phyloP scores from a whole-genome alignment of 2,888 invertebrate species.

The Abrostola triplasia region DNA sequence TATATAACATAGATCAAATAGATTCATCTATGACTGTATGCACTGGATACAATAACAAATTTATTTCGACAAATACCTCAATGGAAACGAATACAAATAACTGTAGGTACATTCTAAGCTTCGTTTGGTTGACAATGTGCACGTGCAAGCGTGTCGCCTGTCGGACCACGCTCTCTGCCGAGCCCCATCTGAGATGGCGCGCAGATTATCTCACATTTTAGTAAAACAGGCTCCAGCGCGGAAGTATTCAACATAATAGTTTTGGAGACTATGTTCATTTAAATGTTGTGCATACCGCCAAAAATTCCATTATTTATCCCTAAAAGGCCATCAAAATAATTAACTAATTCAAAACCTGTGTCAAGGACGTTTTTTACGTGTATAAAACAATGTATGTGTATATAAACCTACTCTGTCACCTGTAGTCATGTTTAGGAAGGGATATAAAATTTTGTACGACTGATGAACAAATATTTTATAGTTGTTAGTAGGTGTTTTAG shows the following conservation, averaged over 20 bases:
- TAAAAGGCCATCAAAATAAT: too few species aligned
- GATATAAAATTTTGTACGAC: too few species aligned
- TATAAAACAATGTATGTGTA: constrained; percentile 20
- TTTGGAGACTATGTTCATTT: constrained; percentile 33
- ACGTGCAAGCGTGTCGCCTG: constrained; percentile 70
- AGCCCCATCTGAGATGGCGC: constrained; percentile 44
- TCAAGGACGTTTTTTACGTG: neutral
- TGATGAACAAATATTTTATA: too few species aligned
- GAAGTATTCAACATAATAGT: constrained; percentile 45
- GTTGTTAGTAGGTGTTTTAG: too few species aligned
- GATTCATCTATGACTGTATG: neutral
- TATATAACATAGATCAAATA: constrained; percentile 4
- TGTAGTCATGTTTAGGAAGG: too few species aligned
- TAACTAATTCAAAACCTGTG: too few species aligned
- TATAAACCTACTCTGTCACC: too few species aligned
- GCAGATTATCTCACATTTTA: constrained; percentile 52
- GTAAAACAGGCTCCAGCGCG: constrained; percentile 37
- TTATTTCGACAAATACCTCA: constrained; percentile 23
- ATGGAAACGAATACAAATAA: constrained; percentile 70
- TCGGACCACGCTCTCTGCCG: constrained; percentile 39
- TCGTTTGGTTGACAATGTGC: constrained; percentile 63
- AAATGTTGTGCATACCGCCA: neutral
- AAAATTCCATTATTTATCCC: too few species aligned
- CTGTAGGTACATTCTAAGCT: constrained; percentile 65
- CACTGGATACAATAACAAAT: constrained; percentile 1